Percentiles rank a stretch among this genome's conserved stretches.
phyloP scores from a whole-genome alignment of 2,797 vertebrate species.

The Lagocephalus sceleratus region DNA sequence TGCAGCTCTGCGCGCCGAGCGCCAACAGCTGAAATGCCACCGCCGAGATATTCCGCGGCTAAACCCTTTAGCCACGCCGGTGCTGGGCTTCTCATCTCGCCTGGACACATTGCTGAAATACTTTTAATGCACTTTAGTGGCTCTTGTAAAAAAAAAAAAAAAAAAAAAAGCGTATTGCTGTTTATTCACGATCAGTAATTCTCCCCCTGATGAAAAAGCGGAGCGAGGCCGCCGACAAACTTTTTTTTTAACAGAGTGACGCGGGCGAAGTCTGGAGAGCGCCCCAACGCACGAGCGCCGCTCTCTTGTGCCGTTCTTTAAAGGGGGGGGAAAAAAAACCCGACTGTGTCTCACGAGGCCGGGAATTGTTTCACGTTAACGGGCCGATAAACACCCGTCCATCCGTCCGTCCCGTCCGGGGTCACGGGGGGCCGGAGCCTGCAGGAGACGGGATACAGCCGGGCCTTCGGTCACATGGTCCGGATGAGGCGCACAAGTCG shows the following conservation, averaged over 20 bases:
- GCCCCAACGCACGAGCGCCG: constrained; percentile 12
- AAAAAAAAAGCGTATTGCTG: constrained; percentile 38
- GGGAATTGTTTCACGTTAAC: constrained; percentile 28
- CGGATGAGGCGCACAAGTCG: no score
- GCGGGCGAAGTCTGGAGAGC: constrained; percentile 46
- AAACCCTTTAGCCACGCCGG: constrained; percentile 67
- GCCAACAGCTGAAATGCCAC: constrained; percentile 69
- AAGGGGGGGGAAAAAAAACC: no score
- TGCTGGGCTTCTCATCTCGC: constrained; percentile 67
- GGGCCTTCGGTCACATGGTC: no score
- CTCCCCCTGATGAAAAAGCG: constrained; percentile 47
- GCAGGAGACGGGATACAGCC: constrained; percentile 11
- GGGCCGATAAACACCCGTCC: constrained; percentile 35
- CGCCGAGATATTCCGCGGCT: constrained; percentile 58
- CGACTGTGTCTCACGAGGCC: constrained; percentile 15
- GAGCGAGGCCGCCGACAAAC: constrained; percentile 27
- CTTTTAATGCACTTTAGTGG: constrained; percentile 55
- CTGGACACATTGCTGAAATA: constrained; percentile 64
- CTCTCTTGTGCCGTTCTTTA: constrained; percentile 4
- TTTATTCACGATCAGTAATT: constrained; percentile 63
- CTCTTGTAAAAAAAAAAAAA: constrained; percentile 58
- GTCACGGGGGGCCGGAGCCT: constrained; percentile 18
- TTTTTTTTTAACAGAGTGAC: constrained; percentile 70
- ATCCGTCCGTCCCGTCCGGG: constrained; percentile 12
- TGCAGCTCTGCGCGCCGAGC: constrained; percentile 40